Base-by-base conservation (phyloP, 2,888 invertebrate species). In the Agrochola macilenta region DNA sequence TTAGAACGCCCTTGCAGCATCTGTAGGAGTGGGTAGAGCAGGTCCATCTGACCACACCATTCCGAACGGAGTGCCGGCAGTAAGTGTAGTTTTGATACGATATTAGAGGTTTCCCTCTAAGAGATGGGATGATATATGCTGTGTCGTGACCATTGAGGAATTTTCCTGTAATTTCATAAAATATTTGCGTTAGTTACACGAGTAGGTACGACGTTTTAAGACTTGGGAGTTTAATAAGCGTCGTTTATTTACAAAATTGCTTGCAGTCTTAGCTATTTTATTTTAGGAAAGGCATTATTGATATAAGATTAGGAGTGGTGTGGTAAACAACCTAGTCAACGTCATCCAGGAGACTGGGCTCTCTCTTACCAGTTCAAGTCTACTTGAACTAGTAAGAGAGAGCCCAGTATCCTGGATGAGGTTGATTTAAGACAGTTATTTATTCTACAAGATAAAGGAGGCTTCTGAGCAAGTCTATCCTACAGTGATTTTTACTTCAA, bases 1-100 rank as follows among this genome's bases (percentile, higher is more conserved):
- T 96, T 58, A 96, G 94, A 0, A 96, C 94, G 0, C 96, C 96
- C 71, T 95, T 96, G 86, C 96, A 96, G 79, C 95, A 94, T 85
- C 95, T 96, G 80, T 96, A 95, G 3, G 95, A 94, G 84, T 96
- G 96, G 0, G 96, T 96, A 0, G 96, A 96, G 74, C 96, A 97
- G 0, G 94, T 95, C 96, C 96, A 97, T 8, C 96, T 85, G 0
- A 93, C 90, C 20, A 95, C 88, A 0, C 94, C 94, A 58, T 94
- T 95, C 17, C 95, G 89, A 0, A 90, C 83, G 0, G 95, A 96
- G 82, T 96, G 96, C 69, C 92, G 93, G 84, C 96, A 96, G 85
- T 94, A 96, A 0, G 96, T 94, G 79, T 95, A 97, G 11, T 95
- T 93, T 95, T 94, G 89, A 92, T 82, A 95, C 3, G 95, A 92